Evolutionary conservation across 1,140 invertebrate genomes (phyloP), one percentile per base, ranked within the genome.

Genomic region (Lamellibrachia luymesi): DNA sequence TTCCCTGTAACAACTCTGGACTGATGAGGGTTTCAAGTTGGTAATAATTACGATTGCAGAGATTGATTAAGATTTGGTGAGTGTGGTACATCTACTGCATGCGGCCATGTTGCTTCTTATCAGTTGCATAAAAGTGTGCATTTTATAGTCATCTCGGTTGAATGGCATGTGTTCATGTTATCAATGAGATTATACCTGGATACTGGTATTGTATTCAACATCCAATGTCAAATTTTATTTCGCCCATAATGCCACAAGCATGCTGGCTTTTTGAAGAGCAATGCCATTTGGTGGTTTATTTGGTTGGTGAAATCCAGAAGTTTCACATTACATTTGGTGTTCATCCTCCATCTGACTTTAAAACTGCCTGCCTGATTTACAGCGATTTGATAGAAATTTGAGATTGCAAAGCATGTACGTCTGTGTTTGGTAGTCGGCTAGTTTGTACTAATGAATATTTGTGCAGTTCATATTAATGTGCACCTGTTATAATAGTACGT

Each of bases 31-130:
- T 50, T 22, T 91, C 13, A 91, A 13, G 91, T 91, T 51, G 91
- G 49, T n/a, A 51, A 91, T 91, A 51, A 91, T 91, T 91, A 50
- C 91, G 25, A 8, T 91, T 91, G 91, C 64, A 80, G 64, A 80
- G 64, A 22, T 2, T 80, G 64, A 80, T 80, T 80, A 80, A 22
- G 64, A 10, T 4, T 10, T 17, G 64, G 64, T 80, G 64, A 80
- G 64, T 80, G 64, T 4, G 64, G 64, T 80, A 17, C 25, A 22
- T 80, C 13, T 22, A 22, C 64, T 80, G 64, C 64, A 80, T 80
- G 64, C 13, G 64, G 64, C 64, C 13, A 22, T 17, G 64, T 38
- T 38, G 38, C 64, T 80, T 22, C 64, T 80, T 80, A 22, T 80
- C 13, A 80, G 52, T 17, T 56, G 6, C 52, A 17, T 80, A 10